Base-by-base conservation (phyloP, 2,888 invertebrate genomes). In the Masnerella sp. region DNA sequence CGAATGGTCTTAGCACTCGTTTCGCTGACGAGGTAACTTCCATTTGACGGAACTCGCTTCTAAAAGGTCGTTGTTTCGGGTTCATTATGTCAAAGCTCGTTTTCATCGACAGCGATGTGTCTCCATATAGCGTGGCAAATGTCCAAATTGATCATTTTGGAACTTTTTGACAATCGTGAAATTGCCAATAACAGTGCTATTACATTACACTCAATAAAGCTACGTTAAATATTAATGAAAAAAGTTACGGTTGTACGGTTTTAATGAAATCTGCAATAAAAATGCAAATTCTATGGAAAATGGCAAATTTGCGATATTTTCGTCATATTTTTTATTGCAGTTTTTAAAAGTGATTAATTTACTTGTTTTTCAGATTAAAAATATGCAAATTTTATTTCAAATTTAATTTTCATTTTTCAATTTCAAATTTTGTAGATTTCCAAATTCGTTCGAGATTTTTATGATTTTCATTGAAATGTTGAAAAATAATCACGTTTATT, bases 111-210 rank as follows among this genome's bases (percentile, higher is more conserved):
- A 25, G 71, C 58, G 64, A 58, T 71, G 58, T 36, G 52, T 71
- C 71, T 64, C 71, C 71, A 71, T 71, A 64, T 5, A 64, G 52
- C 58, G 59, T 71, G 71, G 71, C 71, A 71, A 56, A 43, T 58
- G 38, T 71, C 71, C 71, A 71, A 71, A 71, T 71, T 64, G 64
- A 71, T 71, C 59, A 72, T 72, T 72, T 59, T 7, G 28, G 51
- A 65, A 72, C 52, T n/a, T 71, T 62, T 65, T 43, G 58, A 54
- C 59, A 51, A 52, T 25, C 25, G 15, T 42, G 22, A 47, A 49
- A 22, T 9, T 52, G 65, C 72, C 72, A 65, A 72, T 72, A 65
- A 47, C 34, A 34, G 18, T 30, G 9, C 58, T 25, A 58, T 62
- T 58, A 54, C 30, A 71, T 71, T 64, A 71, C 71, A 71, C 71